These are phyloP conservation scores for Drosophila sp. DNA, from an alignment of 1,140 invertebrate genomes.

Conservation along the genomic window DNA sequence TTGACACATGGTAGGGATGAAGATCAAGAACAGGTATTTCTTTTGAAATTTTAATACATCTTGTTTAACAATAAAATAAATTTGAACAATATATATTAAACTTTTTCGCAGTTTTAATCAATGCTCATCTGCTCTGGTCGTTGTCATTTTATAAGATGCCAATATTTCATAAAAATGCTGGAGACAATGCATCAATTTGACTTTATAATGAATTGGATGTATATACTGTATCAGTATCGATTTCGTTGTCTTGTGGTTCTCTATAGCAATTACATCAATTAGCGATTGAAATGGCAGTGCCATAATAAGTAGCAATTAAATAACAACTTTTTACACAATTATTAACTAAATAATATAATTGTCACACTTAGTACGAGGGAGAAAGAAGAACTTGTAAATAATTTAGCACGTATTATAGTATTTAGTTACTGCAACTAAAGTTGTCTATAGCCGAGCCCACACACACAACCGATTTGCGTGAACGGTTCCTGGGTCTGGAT, in stretches of 20 bases:
- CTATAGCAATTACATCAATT: not conserved
- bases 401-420: not conserved
- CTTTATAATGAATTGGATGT: not conserved
- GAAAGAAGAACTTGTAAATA: not conserved
- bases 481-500: conserved; percentile 22
- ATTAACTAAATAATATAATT: conserved; percentile 12
- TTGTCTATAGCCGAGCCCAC: conserved; percentile 6
- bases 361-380: not conserved
- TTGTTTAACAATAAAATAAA: too few species aligned
- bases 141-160: not conserved
- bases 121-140: not conserved
- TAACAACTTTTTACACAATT: conserved; percentile 10
- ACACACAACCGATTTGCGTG: not conserved
- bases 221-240: not conserved
- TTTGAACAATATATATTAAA: not conserved
- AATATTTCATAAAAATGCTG: not conserved
- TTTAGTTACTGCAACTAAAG: conserved; percentile 7
- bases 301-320: not conserved
- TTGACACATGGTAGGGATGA: not conserved
- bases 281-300: not conserved
- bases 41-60: not conserved
- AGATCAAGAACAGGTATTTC: not conserved
- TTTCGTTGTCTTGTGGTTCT: not conserved
- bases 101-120: not conserved
- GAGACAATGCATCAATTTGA: not conserved